Evolutionary conservation across 2,888 invertebrate genomes (phyloP).

Genomic region (Amblyjoppa fuscipennis): DNA sequence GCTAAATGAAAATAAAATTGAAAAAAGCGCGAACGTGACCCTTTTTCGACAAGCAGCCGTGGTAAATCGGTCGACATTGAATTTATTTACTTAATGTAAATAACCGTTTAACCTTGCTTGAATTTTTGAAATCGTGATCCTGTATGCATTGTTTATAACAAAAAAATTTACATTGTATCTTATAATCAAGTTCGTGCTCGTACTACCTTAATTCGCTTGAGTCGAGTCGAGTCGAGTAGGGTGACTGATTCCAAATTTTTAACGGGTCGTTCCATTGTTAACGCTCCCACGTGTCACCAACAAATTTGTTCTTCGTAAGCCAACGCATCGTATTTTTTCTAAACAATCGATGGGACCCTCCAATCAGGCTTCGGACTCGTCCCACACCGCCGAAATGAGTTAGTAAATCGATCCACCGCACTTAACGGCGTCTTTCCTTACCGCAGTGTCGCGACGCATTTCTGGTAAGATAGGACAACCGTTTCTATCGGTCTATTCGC

Average conservation of each 20-base stretch:
- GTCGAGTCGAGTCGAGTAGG: background rate
- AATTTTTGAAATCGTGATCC: too few relatives aligned
- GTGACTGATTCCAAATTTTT: background rate
- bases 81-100: too few relatives aligned
- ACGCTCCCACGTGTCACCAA: background rate
- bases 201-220: too few relatives aligned
- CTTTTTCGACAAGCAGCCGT: too few relatives aligned
- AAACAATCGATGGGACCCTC: background rate
- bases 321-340: constrained; percentile 14
- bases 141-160: too few relatives aligned
- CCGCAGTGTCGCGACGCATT: constrained; percentile 22
- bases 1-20: too few relatives aligned
- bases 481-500: constrained; percentile 35
- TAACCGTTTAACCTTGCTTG: too few relatives aligned
- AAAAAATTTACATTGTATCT: too few relatives aligned
- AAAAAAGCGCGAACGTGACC: too few relatives aligned
- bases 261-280: background rate
- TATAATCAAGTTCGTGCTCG: too few relatives aligned
- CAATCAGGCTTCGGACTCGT: constrained; percentile 9
- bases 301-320: constrained; percentile 36
- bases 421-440: constrained; percentile 43
- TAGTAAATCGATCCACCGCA: constrained; percentile 27
- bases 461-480: constrained; percentile 52
- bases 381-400: background rate
- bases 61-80: too few relatives aligned